Conservation (phyloP, 2,888 invertebrate genomes). For the Antheraea yamamai region DNA sequence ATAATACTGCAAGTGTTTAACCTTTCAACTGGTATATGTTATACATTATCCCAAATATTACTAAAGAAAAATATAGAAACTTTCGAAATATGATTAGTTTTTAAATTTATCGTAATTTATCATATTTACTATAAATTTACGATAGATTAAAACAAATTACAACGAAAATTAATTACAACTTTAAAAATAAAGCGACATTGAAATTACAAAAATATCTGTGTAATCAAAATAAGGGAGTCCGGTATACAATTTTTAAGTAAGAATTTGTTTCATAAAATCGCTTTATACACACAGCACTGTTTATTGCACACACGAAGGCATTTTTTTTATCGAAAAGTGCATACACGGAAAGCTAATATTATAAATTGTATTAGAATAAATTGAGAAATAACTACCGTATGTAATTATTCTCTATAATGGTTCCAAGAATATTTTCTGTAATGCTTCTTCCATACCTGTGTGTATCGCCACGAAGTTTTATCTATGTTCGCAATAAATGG, state of each 20-base stretch:
- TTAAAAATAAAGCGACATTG: too few relatives aligned
- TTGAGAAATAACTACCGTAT: not conserved
- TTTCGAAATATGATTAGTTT: not conserved
- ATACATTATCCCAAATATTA: not conserved
- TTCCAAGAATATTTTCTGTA: not conserved
- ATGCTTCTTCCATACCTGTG: too few relatives aligned
- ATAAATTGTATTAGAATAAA: not conserved
- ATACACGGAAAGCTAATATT: conserved; percentile 4
- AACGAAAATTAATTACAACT: too few relatives aligned
- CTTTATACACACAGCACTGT: not conserved
- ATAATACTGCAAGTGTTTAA: too few relatives aligned
- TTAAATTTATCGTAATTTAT: not conserved
- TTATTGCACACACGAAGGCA: conserved; percentile 13
- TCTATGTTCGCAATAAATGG: too few relatives aligned
- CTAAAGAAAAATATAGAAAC: not conserved
- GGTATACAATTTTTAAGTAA: not conserved
- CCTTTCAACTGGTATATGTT: too few relatives aligned
- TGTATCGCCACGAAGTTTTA: too few relatives aligned
- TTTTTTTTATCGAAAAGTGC: not conserved
- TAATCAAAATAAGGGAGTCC: not conserved
- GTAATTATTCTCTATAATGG: not conserved
- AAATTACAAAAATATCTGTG: not conserved
- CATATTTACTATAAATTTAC: too few relatives aligned
- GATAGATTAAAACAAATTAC: too few relatives aligned
- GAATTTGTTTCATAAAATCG: not conserved